Base-by-base conservation (phyloP, 2,888 invertebrate species). In the Lasioglossum morio region DNA sequence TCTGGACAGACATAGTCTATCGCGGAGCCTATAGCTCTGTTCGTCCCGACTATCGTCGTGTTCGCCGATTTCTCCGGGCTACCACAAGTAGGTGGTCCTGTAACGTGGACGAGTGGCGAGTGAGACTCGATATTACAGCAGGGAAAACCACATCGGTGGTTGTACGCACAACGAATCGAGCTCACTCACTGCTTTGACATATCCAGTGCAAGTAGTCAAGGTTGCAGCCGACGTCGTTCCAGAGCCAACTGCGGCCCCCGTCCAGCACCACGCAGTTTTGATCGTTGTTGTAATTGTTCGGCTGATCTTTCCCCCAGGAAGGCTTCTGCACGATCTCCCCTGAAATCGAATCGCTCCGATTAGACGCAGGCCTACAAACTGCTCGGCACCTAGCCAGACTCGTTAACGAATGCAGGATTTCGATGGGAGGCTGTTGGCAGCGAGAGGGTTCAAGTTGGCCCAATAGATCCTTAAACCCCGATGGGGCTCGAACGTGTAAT, bases 181-280 rank as follows among this genome's bases (percentile, higher is more conserved):
- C 30, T 30, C 30, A 97, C 97, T 97, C 96, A 98, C 98, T 97
- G 96, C 98, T 97, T 96, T 98, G 98, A 95, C 99, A 99, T 93
- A 99, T 98, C 97, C 98, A 99, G 95, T 98, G 98, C 81, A 98
- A 96, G 93, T 98, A 98, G 95, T 99, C 98, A 83, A 99, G 96
- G 95, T 98, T 98, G 94, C 99, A 99, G 77, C 98, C 98, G 40
- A 99, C 98, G 95, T 99, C 99, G 95, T 99, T 99, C 98, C 99
- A 99, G 0, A 98, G 96, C 99, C 99, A 99, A 85, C 97, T 97
- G 75, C 98, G 96, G 0, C 98, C 98, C 0, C 98, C 98, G 94
- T 99, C 99, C 89, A 99, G 96, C 23, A 98, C 98, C n/a, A 98
- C 98, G 95, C 99, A 99, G 95, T 99, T 98, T 95, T 99, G 99